Evolutionary conservation across 2,113 vertebrate species (phyloP), one percentile per base, ranked within the genome.

Genomic region (Labrus mixtus): DNA sequence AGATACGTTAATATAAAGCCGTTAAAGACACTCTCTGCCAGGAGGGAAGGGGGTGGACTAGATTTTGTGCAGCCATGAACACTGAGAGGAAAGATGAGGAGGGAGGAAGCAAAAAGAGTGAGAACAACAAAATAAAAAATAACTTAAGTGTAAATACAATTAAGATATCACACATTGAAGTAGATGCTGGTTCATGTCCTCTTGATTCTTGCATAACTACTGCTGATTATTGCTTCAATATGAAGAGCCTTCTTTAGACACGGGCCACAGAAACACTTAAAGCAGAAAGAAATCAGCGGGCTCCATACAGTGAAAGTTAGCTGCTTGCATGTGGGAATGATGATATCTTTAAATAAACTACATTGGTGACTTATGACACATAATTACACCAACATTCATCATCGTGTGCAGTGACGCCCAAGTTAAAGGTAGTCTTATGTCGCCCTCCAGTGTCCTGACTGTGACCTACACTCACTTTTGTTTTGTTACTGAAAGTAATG

Each of bases 401-500:
- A 9, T n/a, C 11, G 5, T 39, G 17, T 46, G 36, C 3, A 5
- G 8, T 3, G 20, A 58, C 12, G 41, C 8, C 15, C 4, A 4
- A 23, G 45, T 57, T 64, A 77, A 10, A 57, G 8, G 0, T 72
- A 56, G 29, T 37, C n/a, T 58, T 19, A 48, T 36, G 73, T 73
- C 83, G 23, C 90, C 85, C 68, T 58, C 83, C 88, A 71, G 73
- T 90, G 91, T 45, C 25, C 66, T 0, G 6, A 56, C 3, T 1
- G 1, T 2, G 68, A 79, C 37, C 11, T 3, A 54, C 57, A 71
- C 39, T 1, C 3, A 16, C 3, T 17, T 16, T 46, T 46, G n/a
- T 4, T 46, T 16, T 16, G 17, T 13, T 13, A 11, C 3, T n/a
- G n/a, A n/a, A n/a, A n/a, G n/a, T n/a, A n/a, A n/a, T n/a, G n/a